Base-by-base conservation (phyloP, 2,888 invertebrate genomes). In the Heliconius charithonia region DNA sequence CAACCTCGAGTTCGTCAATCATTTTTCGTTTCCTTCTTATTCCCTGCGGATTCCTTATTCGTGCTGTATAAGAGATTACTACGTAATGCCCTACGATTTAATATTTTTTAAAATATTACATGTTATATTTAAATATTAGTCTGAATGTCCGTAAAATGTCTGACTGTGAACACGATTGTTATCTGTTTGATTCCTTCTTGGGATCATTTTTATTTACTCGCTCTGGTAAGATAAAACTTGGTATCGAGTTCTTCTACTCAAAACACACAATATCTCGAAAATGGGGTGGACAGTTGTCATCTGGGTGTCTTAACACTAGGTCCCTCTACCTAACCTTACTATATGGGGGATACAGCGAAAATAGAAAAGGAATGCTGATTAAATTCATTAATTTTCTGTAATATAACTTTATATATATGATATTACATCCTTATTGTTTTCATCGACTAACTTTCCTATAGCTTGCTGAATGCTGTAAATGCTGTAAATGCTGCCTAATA, bases 1-100 rank as follows among this genome's bases (percentile, higher is more conserved):
- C 22, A 66, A 9, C 32, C 66, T 32, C 66, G 66, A 22, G 29
- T 66, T 32, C 66, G 22, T 32, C 66, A 66, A 66, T 29, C 27
- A 66, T 32, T 66, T 65, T 66, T 32, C 66, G 66, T 32, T 29
- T 19, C 65, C 66, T 66, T 32, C 29, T 32, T 22, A 66, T 66
- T 66, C 66, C 32, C 32, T 19, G 32, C 3, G 22, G 66, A 66
- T 66, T 10, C 66, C 22, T 66, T 32, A 66, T 32, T 7, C 19
- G 10, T 65, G 65, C 29, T 32, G 65, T 29, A 29, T 65, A 27
- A 65, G 29, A 63, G 13, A 63, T 63, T 63, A 63, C 27, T 63
- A 63, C 27, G 25, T 22, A 22, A 25, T 63, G 65, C 10, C 3
- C 29, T 32, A 29, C 32, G 22, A 32, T 32, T 32, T 66, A 19